Conservation (phyloP, 2,113 vertebrate genomes). For the Crotalus viridis region DNA sequence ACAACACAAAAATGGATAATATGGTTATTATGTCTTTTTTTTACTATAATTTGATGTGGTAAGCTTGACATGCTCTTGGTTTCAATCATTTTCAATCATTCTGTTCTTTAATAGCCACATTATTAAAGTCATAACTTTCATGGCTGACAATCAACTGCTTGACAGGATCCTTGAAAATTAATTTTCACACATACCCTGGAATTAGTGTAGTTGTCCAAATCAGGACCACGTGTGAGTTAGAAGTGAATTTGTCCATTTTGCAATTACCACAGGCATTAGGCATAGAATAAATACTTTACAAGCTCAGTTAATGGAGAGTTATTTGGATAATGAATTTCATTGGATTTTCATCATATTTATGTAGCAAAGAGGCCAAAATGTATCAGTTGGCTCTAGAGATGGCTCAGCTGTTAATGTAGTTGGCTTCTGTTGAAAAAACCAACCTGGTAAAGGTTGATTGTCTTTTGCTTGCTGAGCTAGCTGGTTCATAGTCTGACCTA, state of each 20-base stretch:
- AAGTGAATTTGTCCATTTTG: neutral
- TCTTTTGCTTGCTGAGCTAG: neutral
- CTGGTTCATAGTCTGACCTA: neutral
- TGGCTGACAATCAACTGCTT: neutral
- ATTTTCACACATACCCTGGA: neutral
- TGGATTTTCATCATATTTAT: neutral
- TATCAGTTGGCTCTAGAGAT: neutral
- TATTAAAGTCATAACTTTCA: neutral
- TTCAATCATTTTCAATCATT: no score
- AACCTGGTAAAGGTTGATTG: neutral
- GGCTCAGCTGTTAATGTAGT: neutral
- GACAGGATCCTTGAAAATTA: neutral
- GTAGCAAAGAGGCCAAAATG: neutral
- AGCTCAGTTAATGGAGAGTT: neutral
- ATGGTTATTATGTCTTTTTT: neutral
- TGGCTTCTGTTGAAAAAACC: neutral
- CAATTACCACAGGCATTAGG: neutral
- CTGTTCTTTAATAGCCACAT: neutral
- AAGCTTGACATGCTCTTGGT: no score
- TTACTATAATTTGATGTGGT: neutral
- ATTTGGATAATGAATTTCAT: neutral
- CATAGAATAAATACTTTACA: neutral
- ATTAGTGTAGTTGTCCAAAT: neutral
- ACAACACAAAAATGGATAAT: neutral
- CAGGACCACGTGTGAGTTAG: neutral